A percentile compares a stretch with the other conserved stretches of the same genome.
Evolutionary conservation across 2,797 vertebrate species (phyloP).

Genomic region (Poecile montanus): DNA sequence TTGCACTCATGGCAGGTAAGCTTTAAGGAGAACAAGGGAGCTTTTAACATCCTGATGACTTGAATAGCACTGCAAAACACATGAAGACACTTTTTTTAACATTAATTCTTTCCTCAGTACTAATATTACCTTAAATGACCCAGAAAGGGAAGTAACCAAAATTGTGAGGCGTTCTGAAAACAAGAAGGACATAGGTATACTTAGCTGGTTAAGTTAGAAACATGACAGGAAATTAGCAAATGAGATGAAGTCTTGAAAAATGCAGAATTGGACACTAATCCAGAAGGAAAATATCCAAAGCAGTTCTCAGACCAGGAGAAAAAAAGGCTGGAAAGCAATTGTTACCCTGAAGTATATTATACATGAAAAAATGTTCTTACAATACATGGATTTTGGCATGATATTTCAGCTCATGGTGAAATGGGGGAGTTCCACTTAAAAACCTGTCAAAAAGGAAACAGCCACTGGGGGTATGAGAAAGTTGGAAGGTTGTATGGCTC

Average conservation of each 20-base stretch:
- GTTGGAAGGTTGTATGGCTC: not conserved
- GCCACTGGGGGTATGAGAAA: not conserved
- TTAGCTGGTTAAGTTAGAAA: not conserved
- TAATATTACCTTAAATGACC: not conserved
- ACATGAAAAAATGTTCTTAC: not conserved
- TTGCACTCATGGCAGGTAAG: not conserved
- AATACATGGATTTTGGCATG: not conserved
- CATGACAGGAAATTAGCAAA: not conserved
- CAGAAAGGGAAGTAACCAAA: not conserved
- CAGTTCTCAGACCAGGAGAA: not conserved
- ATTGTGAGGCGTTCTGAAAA: not conserved
- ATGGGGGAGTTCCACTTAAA: not conserved
- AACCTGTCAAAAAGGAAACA: not conserved
- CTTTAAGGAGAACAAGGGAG: not conserved
- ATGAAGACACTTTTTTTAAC: not conserved
- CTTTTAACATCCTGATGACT: not conserved
- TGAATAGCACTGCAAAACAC: not conserved
- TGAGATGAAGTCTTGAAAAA: not conserved
- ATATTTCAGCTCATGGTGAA: not conserved
- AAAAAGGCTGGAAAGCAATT: not conserved
- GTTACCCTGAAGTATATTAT: not conserved
- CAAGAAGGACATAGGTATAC: not conserved
- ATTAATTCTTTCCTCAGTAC: not conserved
- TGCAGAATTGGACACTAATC: not conserved
- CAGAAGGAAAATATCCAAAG: not conserved